Percentiles rank a stretch among this genome's conserved stretches.
These are phyloP conservation scores for Cebus imitator DNA, from an alignment of 2,113 vertebrate genomes.

Conservation along the genomic window DNA sequence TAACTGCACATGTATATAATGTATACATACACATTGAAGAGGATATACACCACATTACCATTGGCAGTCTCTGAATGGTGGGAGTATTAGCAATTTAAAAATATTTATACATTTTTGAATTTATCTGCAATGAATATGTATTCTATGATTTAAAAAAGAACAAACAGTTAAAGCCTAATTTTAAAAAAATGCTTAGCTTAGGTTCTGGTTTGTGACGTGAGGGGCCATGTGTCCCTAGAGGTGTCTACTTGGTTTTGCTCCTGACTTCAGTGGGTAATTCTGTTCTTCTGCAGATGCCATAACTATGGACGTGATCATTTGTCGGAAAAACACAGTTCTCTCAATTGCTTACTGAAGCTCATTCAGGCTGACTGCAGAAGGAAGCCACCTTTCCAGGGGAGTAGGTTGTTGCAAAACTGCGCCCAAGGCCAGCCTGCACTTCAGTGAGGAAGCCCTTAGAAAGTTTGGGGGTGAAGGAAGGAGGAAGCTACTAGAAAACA, in stretches of 20 bases:
- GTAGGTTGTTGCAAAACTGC: not conserved
- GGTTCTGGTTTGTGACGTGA: not conserved
- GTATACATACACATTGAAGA: not conserved
- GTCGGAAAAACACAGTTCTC: not conserved
- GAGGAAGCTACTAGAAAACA: not conserved
- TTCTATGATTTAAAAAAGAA: conserved; percentile 22
- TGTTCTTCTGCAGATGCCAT: not conserved
- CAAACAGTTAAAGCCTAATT: not conserved
- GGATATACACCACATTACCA: not conserved
- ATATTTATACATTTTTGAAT: not conserved
- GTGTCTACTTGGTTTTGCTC: not conserved
- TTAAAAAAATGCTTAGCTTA: not conserved
- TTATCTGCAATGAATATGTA: not conserved
- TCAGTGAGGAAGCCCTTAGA: not conserved
- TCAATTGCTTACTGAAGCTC: not conserved
- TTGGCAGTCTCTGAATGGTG: not conserved
- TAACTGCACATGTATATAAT: not conserved
- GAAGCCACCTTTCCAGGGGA: not conserved
- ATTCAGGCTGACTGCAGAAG: not conserved
- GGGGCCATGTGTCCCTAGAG: not conserved
- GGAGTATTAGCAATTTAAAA: not conserved
- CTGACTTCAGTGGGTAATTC: not conserved
- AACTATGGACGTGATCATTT: fast-evolving
- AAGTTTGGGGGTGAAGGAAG: not conserved
- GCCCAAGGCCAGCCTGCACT: not conserved